Conservation (phyloP, 2,113 vertebrate genomes). For the Neogobius melanostomus region DNA sequence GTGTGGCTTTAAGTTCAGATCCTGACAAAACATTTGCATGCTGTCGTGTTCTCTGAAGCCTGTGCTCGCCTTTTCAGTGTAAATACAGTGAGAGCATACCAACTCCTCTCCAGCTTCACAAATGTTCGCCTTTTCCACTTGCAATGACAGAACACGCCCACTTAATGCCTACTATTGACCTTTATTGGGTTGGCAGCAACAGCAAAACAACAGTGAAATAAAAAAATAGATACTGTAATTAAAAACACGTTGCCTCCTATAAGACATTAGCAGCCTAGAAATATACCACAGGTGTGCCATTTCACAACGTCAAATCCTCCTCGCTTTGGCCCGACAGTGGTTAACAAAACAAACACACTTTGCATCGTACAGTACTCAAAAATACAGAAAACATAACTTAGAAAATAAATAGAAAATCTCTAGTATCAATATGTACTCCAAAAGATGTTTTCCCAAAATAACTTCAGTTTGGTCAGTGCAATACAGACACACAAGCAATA, state of each 20-base stretch:
- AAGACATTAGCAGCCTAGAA: constrained; percentile 68
- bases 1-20: too few relatives aligned
- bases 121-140: neutral
- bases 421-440: constrained; percentile 46
- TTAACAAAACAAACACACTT: constrained; percentile 65
- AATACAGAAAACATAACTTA: constrained; percentile 62
- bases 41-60: too few relatives aligned
- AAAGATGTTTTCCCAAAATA: constrained; percentile 43
- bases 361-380: constrained; percentile 57
- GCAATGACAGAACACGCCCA: constrained; percentile 32
- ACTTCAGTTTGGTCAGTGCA: constrained; percentile 45
- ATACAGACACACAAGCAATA: constrained; percentile 51
- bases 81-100: too few relatives aligned
- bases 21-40: too few relatives aligned
- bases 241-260: constrained; percentile 59
- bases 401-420: constrained; percentile 66
- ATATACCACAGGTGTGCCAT: constrained; percentile 55
- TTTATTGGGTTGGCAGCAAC: constrained; percentile 79
- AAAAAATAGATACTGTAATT: constrained; percentile 76
- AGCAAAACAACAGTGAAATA: constrained; percentile 78
- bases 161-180: constrained; percentile 54
- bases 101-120: too few relatives aligned
- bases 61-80: too few relatives aligned
- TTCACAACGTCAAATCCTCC: constrained; percentile 32
- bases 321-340: constrained; percentile 55